A percentile compares a stretch with the other conserved stretches of the same genome.
Conservation (phyloP, 2,113 vertebrate species). For the Merops nubicus region DNA sequence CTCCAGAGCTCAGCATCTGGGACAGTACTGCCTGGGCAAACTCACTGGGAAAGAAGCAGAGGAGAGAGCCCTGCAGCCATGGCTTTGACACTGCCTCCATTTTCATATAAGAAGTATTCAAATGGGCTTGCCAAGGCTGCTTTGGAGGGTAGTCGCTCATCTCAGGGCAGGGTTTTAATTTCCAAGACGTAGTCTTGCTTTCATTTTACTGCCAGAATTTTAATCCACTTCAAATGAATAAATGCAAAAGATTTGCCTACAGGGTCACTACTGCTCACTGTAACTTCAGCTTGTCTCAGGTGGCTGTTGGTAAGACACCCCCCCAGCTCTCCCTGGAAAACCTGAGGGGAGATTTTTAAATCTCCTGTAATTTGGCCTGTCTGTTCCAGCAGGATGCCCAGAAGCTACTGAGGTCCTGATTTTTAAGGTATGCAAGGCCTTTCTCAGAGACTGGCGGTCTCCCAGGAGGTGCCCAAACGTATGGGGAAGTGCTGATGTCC, state of each 20-base stretch:
- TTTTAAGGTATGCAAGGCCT: not conserved
- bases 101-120: conserved; percentile 10
- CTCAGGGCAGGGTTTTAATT: not conserved
- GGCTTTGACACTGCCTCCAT: not conserved
- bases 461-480: not conserved
- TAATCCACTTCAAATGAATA: not conserved
- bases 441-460: conserved; percentile 12
- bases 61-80: not conserved
- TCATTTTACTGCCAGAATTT: conserved; percentile 29
- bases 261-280: not conserved
- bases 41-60: not conserved
- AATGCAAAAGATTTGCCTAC: conserved; percentile 9
- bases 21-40: not conserved
- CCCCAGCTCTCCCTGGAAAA: not conserved
- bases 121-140: not conserved
- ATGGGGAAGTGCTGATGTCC: not conserved
- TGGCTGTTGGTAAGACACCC: not conserved
- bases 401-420: not conserved
- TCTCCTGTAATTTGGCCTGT: not conserved
- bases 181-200: not conserved
- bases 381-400: not conserved
- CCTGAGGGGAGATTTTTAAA: not conserved
- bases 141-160: not conserved
- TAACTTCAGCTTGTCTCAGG: not conserved
- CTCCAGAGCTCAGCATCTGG: not conserved